Percentiles rank a stretch among this genome's conserved stretches.
These are phyloP conservation scores for Lasioglossum morio DNA, from an alignment of 2,888 invertebrate species.

Conservation along the genomic window DNA sequence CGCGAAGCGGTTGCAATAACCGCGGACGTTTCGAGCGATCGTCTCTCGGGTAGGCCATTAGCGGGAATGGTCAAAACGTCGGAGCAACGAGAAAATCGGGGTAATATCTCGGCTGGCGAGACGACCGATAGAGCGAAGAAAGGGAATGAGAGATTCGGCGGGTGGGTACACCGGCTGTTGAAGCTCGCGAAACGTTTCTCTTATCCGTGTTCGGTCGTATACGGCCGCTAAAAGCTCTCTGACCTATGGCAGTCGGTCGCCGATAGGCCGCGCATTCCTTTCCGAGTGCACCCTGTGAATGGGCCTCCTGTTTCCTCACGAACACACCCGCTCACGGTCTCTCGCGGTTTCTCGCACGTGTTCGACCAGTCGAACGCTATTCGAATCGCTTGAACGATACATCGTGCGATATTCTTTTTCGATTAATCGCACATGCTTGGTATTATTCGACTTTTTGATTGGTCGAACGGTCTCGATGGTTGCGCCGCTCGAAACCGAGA, in stretches of 20 bases:
- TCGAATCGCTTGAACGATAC: neutral
- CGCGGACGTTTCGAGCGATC: neutral
- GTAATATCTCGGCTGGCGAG: neutral
- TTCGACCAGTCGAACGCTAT: neutral
- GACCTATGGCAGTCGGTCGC: conserved; percentile 82
- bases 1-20: neutral
- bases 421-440: neutral
- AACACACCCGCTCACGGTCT: conserved; percentile 35
- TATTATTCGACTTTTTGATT: neutral
- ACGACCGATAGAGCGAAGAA: neutral
- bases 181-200: conserved; percentile 72
- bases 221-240: conserved; percentile 80
- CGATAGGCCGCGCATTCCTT: conserved; percentile 81
- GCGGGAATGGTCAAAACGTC: neutral
- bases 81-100: neutral
- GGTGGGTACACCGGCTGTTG: conserved; percentile 31
- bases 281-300: conserved; percentile 76
- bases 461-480: neutral
- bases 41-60: neutral
- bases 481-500: neutral
- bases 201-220: conserved; percentile 71
- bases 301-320: conserved; percentile 77
- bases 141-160: conserved; percentile 19
- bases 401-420: neutral
- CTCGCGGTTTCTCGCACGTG: conserved; percentile 32